Base-by-base conservation (phyloP, 2,797 vertebrate species). In the Leuciscus waleckii region DNA sequence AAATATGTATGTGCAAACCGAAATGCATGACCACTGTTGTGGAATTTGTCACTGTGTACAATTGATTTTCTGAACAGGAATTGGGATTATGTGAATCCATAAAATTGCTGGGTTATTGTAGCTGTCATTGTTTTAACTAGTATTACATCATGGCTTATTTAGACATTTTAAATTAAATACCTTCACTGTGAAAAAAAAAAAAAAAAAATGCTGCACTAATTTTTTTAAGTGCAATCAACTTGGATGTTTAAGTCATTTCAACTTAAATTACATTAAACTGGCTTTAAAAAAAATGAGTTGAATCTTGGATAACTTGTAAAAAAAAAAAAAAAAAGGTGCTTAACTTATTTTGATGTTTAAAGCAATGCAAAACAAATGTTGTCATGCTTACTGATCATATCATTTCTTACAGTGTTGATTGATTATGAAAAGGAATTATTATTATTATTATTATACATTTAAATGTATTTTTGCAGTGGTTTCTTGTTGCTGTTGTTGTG, bases 391-490 rank as follows among this genome's bases (percentile, higher is more conserved):
- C 14, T 14, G 43, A 46, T 14, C 43, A 46, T 46, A 14, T 46
- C 0, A 16, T 46, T 4, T 49, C 16, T 5, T 16, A 49, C 46
- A 49, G 46, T 49, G 46, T 49, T 16, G 61, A 63, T 63, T 65
- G 13, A 32, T 65, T 65, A 7, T 65, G 26, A 65, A 17, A 23
- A 17, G 14, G 14, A 65, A 16, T 49, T 79, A 46, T 78, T 81
- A 83, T 79, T 81, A 83, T 79, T 76, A 26, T 13, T 77, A 19
- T 75, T 61, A 35, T 74, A 2, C 6, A 7, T 69, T 14, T 1
- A n/a, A 16, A 46, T 73, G 37, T 17, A 17, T 74, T 61, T 46
- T 10, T 46, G 3, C 26, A 6, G 8, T 54, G 16, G 29, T 43
- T 76, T 69, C n/a, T 7, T 32, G 11, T 65, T 46, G 46, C 5